These are phyloP conservation scores for Metacarcinus magister DNA, from an alignment of 2,888 invertebrate genomes.

Conservation along the genomic window DNA sequence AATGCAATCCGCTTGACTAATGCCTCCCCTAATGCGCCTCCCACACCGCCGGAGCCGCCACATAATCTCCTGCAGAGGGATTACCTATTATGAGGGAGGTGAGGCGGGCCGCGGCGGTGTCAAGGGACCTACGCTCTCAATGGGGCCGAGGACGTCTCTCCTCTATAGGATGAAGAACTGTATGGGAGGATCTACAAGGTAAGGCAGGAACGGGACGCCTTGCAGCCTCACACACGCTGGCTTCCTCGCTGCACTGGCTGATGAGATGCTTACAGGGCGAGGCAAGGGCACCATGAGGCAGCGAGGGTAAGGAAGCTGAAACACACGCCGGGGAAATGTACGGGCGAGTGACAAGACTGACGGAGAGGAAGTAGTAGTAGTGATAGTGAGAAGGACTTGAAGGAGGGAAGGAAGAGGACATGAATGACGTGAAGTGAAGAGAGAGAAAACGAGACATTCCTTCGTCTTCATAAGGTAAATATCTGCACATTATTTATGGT, in stretches of 20 bases:
- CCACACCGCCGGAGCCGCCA: conserved; percentile 36
- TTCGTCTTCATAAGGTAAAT: too few species aligned
- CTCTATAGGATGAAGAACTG: not conserved
- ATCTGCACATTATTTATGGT: not conserved
- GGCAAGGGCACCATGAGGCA: not conserved
- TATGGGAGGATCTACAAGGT: not conserved
- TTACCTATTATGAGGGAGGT: conserved; percentile 61
- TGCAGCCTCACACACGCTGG: too few species aligned
- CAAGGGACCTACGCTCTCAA: not conserved
- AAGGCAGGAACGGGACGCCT: too few species aligned
- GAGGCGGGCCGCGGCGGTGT: conserved; percentile 9
- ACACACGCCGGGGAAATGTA: not conserved
- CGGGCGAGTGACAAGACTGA: not conserved
- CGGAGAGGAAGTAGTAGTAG: not conserved
- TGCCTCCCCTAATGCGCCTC: conserved; percentile 39
- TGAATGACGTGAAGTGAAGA: not conserved
- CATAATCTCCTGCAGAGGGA: conserved; percentile 61
- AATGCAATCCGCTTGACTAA: conserved; percentile 56
- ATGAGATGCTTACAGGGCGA: too few species aligned
- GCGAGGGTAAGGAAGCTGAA: not conserved
- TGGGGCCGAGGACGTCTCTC: not conserved
- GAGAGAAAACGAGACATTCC: not conserved
- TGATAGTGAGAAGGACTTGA: not conserved
- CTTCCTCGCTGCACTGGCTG: too few species aligned
- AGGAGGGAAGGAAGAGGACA: not conserved